Base-by-base conservation (phyloP, 2,113 vertebrate genomes). In the Carassius auratus region DNA sequence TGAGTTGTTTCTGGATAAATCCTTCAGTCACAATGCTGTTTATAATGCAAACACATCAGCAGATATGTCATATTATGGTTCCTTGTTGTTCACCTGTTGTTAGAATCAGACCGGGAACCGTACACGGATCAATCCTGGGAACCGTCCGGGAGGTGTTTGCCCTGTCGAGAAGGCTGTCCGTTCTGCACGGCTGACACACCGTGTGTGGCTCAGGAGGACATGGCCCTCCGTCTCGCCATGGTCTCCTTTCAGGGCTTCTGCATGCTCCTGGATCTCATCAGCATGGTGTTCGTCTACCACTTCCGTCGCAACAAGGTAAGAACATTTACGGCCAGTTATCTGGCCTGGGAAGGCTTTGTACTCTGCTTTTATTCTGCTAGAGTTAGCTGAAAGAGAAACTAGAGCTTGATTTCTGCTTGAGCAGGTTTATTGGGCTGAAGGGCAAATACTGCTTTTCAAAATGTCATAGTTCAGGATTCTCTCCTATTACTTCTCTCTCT, bases 281-380 rank as follows among this genome's bases (percentile, higher is more conserved):
- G 96, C 93, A 99, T 99, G 97, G 91, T 98, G 83, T 91, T 96
- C 55, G 95, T 98, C 90, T 99, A 99, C 95, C 97, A 96, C 89
- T 96, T 97, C 90, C 97, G 96, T 89, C 96, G 95, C 92, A 97
- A 96, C 90, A 99, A 99, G 97, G 98, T 99, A 93, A 19, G n/a
- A 10, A 76, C 8, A 3, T 30, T 76, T 55, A 76, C 48, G 5
- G 13, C 8, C 8, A 1, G 48, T 50, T 19, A 15, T 52, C 23
- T 14, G 12, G 1, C 21, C 26, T 55, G 50, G 17, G 36, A 23
- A 79, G 33, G 0, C 30, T 77, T n/a, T 77, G 15, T 57, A 33
- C 50, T 76, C 26, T 77, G 50, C 5, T 12, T 78, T 78, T 59
- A 21, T 33, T 78, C 76, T 78, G 52, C 55, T 61, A 78, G 76